Evolutionary conservation across 2,888 invertebrate genomes (phyloP).

Genomic region (Leptopilina myrica): DNA sequence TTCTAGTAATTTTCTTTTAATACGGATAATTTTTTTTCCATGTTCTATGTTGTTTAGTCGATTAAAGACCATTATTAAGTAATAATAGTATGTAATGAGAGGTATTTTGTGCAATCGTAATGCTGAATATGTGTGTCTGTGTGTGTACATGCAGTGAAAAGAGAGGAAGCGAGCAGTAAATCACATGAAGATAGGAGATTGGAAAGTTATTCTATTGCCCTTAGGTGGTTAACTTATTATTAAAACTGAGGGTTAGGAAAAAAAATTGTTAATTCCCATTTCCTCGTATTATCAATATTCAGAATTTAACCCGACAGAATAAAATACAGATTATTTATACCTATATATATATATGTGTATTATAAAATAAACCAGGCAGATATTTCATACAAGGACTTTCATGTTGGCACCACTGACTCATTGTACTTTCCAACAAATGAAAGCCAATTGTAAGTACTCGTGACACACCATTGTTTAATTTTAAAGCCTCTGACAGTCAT

Average conservation of each 20-base stretch:
- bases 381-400: conserved; percentile 39
- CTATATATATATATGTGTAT: neutral
- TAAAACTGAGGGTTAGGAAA: neutral
- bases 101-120: conserved; percentile 10
- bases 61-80: conserved; percentile 4
- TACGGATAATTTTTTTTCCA: neutral
- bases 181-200: conserved; percentile 29
- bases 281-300: conserved; percentile 9
- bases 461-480: conserved; percentile 35
- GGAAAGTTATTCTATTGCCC: conserved; percentile 33
- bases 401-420: conserved; percentile 37
- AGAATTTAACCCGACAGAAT: conserved; percentile 4
- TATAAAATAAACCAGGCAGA: conserved; percentile 15
- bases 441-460: conserved; percentile 34
- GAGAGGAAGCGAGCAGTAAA: conserved; percentile 36
- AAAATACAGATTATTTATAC: neutral
- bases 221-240: conserved; percentile 20
- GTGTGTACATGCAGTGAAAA: conserved; percentile 4
- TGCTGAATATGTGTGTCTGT: neutral
- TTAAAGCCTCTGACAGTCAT: conserved; percentile 33
- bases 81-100: conserved; percentile 34
- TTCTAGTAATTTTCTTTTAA: neutral
- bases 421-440: conserved; percentile 34
- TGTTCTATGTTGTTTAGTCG: conserved; percentile 1
- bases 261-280: neutral